These are phyloP conservation scores for Cyanoderma ruficeps DNA, from an alignment of 2,113 vertebrate species.

Conservation along the genomic window DNA sequence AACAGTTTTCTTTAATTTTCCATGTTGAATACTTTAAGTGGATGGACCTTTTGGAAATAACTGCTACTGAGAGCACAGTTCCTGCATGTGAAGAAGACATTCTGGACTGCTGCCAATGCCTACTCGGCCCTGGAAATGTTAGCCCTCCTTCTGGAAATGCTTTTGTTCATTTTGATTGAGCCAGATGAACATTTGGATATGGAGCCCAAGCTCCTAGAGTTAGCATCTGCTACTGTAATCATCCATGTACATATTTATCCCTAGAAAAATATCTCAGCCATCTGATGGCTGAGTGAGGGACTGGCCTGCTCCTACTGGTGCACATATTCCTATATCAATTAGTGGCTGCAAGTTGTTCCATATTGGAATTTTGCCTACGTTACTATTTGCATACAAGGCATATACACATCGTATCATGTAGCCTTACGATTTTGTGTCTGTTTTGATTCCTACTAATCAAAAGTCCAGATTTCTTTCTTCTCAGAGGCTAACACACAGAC, in stretches of 20 bases:
- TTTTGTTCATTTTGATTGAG: background rate
- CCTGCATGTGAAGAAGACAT: background rate
- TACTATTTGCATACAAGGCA: constrained; percentile 50
- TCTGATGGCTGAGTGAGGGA: constrained; percentile 24
- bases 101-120: background rate
- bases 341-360: background rate
- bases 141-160: background rate
- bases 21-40: background rate
- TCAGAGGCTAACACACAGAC: background rate
- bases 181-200: constrained; percentile 20
- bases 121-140: background rate
- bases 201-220: background rate
- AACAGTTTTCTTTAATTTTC: background rate
- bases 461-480: background rate
- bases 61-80: background rate
- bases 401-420: background rate
- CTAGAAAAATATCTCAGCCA: constrained; percentile 18
- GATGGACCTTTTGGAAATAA: background rate
- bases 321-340: constrained; percentile 9
- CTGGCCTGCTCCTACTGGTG: background rate
- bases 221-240: constrained; percentile 43
- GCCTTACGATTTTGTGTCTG: background rate
- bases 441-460: background rate
- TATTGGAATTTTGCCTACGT: background rate
- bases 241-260: constrained; percentile 37